Evolutionary conservation across 2,797 vertebrate genomes (phyloP).

Genomic region (Hyperoplus immaculatus): DNA sequence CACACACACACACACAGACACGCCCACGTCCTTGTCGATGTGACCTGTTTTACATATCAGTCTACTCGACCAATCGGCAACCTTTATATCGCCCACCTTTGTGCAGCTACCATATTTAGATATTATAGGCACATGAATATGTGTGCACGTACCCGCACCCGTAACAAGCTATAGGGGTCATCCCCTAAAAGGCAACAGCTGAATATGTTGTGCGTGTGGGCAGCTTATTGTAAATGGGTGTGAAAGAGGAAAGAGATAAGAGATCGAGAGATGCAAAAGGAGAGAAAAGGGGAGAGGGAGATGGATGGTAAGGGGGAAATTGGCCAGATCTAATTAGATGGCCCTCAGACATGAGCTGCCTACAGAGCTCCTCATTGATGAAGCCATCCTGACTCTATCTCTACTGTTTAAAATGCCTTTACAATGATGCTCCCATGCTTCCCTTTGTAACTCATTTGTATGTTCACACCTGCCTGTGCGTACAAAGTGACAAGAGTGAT

Average conservation of each 20-base stretch:
- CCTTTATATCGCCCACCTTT: conserved; percentile 60
- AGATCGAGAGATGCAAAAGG: conserved; percentile 42
- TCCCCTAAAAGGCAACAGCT: conserved; percentile 29
- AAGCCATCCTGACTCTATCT: conserved; percentile 38
- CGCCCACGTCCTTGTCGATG: conserved; percentile 60
- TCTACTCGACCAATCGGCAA: conserved; percentile 52
- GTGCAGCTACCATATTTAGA: conserved; percentile 57
- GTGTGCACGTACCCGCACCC: conserved; percentile 9
- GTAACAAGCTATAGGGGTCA: conserved; percentile 50
- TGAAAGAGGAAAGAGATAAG: conserved; percentile 47
- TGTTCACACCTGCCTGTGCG: conserved; percentile 11
- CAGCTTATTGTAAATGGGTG: conserved; percentile 31
- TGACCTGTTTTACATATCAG: conserved; percentile 79
- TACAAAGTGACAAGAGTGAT: background rate
- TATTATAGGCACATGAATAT: conserved; percentile 15
- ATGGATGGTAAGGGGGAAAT: conserved; percentile 48
- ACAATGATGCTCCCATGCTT: conserved; percentile 11
- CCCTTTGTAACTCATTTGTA: conserved; percentile 7
- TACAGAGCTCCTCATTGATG: conserved; percentile 52
- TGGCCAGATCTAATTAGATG: conserved; percentile 74
- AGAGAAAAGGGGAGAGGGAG: background rate
- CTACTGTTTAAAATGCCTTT: conserved; percentile 48
- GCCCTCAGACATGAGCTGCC: conserved; percentile 54
- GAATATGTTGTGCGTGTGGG: conserved; percentile 11
- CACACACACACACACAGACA: conserved; percentile 9